These are phyloP conservation scores for Bruchidius siliquastri DNA, from an alignment of 2,888 invertebrate genomes.

Conservation along the genomic window DNA sequence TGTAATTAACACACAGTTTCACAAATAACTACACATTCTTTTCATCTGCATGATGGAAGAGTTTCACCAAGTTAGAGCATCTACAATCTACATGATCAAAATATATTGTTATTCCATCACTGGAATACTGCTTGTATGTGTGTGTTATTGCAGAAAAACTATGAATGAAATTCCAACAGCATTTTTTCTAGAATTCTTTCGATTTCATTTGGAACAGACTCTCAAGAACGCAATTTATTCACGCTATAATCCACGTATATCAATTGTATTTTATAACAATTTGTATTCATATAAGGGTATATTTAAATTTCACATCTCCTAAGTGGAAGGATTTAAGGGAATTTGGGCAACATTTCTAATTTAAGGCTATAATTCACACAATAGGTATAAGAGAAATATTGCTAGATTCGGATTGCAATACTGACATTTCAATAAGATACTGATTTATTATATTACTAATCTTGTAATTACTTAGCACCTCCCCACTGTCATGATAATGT, in stretches of 20 bases:
- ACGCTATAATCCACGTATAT: neutral
- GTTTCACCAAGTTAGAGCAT: no score
- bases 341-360: neutral
- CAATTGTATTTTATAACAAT: neutral
- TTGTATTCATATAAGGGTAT: neutral
- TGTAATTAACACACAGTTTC: no score
- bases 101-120: no score
- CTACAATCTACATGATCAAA: no score
- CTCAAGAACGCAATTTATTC: neutral
- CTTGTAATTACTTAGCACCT: neutral
- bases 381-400: neutral
- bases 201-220: neutral
- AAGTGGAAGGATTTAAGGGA: neutral
- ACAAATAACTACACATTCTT: no score
- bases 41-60: no score
- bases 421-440: neutral
- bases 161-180: no score
- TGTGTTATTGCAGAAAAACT: no score
- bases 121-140: no score
- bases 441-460: neutral
- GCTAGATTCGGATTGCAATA: neutral
- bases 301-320: neutral
- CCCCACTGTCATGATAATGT: neutral
- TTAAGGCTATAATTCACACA: neutral
- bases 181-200: no score